Evolutionary conservation across 2,113 vertebrate species (phyloP).

Genomic region (Saccopteryx leptura): DNA sequence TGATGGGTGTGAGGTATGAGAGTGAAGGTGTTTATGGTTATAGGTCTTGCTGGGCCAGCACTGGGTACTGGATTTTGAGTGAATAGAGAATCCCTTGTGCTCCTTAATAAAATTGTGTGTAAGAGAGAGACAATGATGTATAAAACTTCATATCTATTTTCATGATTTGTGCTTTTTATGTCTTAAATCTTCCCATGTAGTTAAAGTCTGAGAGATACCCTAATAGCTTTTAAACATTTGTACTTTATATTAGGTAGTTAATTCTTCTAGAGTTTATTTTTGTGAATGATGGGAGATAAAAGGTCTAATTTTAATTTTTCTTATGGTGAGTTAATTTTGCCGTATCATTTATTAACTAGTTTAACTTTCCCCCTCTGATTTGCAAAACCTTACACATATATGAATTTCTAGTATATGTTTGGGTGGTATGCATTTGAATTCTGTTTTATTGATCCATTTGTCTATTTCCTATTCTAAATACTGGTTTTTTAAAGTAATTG

Average conservation of each 20-base stretch:
- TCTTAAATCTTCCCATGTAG: not conserved
- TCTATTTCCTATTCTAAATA: conserved; percentile 2
- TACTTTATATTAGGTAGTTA: not conserved
- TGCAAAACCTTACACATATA: not conserved
- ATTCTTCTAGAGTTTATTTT: conserved; percentile 12
- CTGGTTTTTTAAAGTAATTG: not conserved
- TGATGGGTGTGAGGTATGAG: not conserved
- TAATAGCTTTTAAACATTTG: conserved; percentile 6
- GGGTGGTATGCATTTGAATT: not conserved
- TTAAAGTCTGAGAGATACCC: not conserved
- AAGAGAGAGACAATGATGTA: not conserved
- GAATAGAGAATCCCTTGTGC: not conserved
- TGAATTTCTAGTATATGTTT: not conserved
- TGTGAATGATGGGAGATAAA: not conserved
- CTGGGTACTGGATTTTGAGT: not conserved
- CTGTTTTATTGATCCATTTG: not conserved
- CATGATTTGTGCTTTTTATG: not conserved
- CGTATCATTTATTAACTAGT: not conserved
- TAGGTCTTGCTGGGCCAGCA: not conserved
- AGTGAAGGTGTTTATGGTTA: not conserved
- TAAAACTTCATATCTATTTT: not conserved
- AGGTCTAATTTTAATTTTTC: conserved; percentile 27
- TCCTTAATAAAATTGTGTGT: not conserved
- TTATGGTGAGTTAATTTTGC: not conserved
- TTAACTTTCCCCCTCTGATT: not conserved